These are phyloP conservation scores for Platerodrilus igneus DNA, from an alignment of 2,888 invertebrate genomes.

Conservation along the genomic window DNA sequence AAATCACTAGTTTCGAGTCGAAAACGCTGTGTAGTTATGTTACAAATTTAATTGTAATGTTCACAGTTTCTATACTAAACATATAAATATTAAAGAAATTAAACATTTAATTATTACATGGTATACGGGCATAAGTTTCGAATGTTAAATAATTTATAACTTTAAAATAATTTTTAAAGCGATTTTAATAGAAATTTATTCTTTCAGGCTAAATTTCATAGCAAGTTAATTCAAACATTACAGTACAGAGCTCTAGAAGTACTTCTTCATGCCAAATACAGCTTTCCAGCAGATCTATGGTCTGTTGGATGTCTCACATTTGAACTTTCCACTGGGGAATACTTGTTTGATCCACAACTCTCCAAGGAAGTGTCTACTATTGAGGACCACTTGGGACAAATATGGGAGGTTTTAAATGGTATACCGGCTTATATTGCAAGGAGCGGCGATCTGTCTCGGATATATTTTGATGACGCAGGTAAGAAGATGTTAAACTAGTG, in stretches of 20 bases:
- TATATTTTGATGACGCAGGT: slow-evolving; percentile 71
- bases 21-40: too few relatives aligned
- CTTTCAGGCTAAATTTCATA: too few relatives aligned
- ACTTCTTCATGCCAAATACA: slow-evolving; percentile 71
- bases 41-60: too few relatives aligned
- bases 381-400: slow-evolving; percentile 81
- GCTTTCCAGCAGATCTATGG: slow-evolving; percentile 79
- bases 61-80: too few relatives aligned
- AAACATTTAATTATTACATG: too few relatives aligned
- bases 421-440: slow-evolving; percentile 72
- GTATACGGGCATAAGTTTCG: too few relatives aligned
- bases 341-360: slow-evolving; percentile 77
- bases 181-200: too few relatives aligned
- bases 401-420: slow-evolving; percentile 74
- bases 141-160: too few relatives aligned
- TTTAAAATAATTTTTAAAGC: too few relatives aligned
- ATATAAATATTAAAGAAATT: too few relatives aligned
- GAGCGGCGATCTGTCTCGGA: slow-evolving; percentile 67
- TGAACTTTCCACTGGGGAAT: slow-evolving; percentile 83
- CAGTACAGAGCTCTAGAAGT: slow-evolving; percentile 81
- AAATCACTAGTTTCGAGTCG: too few relatives aligned
- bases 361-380: slow-evolving; percentile 66
- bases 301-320: slow-evolving; percentile 82
- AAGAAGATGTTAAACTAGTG: slow-evolving; percentile 31
- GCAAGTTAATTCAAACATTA: slow-evolving; percentile 80